Conservation (phyloP, 2,888 invertebrate genomes). For the Chalcis sispes region DNA sequence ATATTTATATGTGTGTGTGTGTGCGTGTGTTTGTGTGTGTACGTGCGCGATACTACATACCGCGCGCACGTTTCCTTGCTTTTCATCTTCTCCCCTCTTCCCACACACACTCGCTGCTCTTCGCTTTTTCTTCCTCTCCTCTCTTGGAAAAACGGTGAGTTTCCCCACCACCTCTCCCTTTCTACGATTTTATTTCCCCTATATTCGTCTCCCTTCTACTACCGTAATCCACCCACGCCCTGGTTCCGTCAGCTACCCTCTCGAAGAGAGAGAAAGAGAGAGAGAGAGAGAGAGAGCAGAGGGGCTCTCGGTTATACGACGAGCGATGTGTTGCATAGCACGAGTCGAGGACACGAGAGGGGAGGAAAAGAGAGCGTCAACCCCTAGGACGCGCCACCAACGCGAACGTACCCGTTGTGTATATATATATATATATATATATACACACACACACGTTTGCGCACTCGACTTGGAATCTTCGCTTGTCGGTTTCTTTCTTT, state of each 20-base stretch:
- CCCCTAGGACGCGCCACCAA: slow-evolving; percentile 20
- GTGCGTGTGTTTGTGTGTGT: too few species aligned
- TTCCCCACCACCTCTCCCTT: background rate
- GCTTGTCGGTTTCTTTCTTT: too few species aligned
- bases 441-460: background rate
- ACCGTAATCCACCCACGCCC: slow-evolving; percentile 73
- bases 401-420: background rate
- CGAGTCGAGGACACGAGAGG: slow-evolving; percentile 19
- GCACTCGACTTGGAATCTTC: background rate
- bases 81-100: slow-evolving; percentile 27
- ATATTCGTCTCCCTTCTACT: slow-evolving; percentile 60
- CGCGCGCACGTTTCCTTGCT: too few species aligned
- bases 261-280: slow-evolving; percentile 51
- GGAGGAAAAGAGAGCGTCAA: slow-evolving; percentile 39
- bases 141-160: too few species aligned
- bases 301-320: background rate
- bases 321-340: background rate
- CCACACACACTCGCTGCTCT: slow-evolving; percentile 28
- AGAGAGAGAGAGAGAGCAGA: background rate
- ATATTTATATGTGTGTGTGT: background rate
- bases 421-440: background rate
- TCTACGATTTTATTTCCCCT: slow-evolving; percentile 19
- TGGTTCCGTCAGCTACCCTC: slow-evolving; percentile 71
- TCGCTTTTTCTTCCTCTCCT: slow-evolving; percentile 8
- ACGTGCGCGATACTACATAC: too few species aligned